Evolutionary conservation across 2,113 vertebrate species (phyloP).

Genomic region (Gymnogyps californianus): DNA sequence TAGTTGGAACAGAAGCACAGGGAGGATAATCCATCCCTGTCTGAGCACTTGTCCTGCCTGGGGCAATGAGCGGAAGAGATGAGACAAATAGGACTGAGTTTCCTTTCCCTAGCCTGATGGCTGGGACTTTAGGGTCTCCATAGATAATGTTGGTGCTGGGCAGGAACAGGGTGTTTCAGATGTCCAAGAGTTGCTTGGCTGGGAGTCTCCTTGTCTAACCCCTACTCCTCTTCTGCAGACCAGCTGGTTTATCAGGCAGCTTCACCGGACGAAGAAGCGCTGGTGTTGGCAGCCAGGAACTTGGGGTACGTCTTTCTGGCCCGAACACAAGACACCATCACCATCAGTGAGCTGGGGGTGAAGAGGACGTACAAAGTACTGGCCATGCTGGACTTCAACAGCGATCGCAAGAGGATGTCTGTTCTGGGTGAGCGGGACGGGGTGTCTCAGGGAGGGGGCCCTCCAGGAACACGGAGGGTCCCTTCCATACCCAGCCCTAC

Average conservation of each 20-base stretch:
- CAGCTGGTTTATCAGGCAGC: conserved; percentile 87
- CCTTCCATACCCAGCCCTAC: not conserved
- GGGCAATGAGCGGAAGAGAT: not conserved
- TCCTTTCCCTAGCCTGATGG: not conserved
- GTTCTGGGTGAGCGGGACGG: conserved; percentile 79
- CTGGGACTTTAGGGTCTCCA: not conserved
- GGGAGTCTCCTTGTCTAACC: too few relatives aligned
- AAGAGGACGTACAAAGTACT: conserved; percentile 80
- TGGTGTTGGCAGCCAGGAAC: conserved; percentile 85
- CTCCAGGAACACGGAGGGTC: too few relatives aligned
- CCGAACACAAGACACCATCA: conserved; percentile 84
- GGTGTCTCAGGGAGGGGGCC: not conserved
- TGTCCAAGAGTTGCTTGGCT: not conserved
- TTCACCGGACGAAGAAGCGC: conserved; percentile 89
- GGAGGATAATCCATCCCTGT: not conserved
- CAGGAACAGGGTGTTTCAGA: not conserved
- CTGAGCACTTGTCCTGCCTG: not conserved
- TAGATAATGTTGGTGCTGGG: not conserved
- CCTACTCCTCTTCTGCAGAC: conserved; percentile 48
- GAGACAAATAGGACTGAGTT: not conserved
- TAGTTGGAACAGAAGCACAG: not conserved
- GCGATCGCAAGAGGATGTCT: conserved; percentile 90
- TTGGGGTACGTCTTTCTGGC: conserved; percentile 87
- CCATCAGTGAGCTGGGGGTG: conserved; percentile 82
- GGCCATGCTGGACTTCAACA: conserved; percentile 92